Base-by-base conservation (phyloP, 2,113 vertebrate species). In the Colinus virginianus region DNA sequence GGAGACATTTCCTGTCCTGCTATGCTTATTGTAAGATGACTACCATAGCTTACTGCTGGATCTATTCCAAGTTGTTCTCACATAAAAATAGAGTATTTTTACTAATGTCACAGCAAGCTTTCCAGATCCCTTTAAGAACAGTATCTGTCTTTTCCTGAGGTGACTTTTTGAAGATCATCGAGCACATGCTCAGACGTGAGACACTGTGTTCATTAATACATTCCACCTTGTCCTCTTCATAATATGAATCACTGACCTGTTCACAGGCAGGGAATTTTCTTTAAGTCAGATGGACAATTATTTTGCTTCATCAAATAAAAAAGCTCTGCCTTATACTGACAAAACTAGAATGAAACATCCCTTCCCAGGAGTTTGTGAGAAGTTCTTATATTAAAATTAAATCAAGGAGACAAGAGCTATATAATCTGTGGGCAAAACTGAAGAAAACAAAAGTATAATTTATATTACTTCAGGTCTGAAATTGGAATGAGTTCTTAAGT, bases 251-350 rank as follows among this genome's bases (percentile, higher is more conserved):
- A 61, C 40, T 95, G 84, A 92, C 64, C 87, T 94, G 43, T 62
- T 86, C 85, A 61, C 55, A 93, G 53, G 53, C 48, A 84, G 53
- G 9, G 53, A 72, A 93, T 95, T 92, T 95, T 86, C 58, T 92
- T 93, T 63, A 79, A 91, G 68, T 91, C 43, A 84, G 43, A 48
- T 61, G 66, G 79, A 88, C 90, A 90, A 93, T 84, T 91, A 91
- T 94, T 94, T 94, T 90, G 16, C 58, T 92, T 92, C 91, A 55
- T 71, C 76, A 90, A 77, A 90, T 75, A 74, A 93, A 96, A 92
- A 72, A 43, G 10, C 26, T 91, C 30, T 81, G 11, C 20, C 14
- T 66, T 64, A 78, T 22, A 78, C 7, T 34, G 76, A 79, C 71
- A 56, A 71, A 88, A 45, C 7, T 19, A 45, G 21, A 75, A 94